These are phyloP conservation scores for Steinernema hermaphroditum DNA, from an alignment of 2,888 invertebrate genomes.

Conservation along the genomic window DNA sequence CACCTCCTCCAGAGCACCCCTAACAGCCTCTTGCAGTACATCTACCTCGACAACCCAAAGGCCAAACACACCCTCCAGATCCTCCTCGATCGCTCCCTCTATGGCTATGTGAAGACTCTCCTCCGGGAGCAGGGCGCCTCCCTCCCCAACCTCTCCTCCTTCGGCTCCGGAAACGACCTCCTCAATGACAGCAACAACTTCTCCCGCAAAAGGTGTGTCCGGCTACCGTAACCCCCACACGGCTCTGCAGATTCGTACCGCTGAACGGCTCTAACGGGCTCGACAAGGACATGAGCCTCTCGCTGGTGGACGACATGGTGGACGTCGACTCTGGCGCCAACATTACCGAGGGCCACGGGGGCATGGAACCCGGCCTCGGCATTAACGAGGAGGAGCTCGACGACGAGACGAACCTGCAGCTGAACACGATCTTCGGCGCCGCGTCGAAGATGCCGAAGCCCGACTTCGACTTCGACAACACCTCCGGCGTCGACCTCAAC, in stretches of 20 bases:
- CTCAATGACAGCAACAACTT: background rate
- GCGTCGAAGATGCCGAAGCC: constrained; percentile 31
- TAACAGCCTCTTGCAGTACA: constrained; percentile 51
- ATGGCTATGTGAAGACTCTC: constrained; percentile 21
- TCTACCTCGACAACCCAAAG: constrained; percentile 61
- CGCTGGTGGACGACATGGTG: constrained; percentile 53
- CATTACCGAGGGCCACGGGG: constrained; percentile 36
- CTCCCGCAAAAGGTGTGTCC: constrained; percentile 3
- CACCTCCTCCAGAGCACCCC: constrained; percentile 2
- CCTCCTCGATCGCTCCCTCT: constrained; percentile 58
- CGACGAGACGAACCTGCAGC: constrained; percentile 37
- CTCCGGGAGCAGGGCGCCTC: constrained; percentile 1
- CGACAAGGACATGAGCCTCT: constrained; percentile 11
- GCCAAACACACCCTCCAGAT: constrained; percentile 61
- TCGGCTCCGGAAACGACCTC: background rate
- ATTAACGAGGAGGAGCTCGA: constrained; percentile 35
- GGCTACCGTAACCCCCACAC: background rate
- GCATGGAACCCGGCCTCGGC: background rate
- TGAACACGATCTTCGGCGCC: constrained; percentile 38
- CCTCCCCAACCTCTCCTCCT: background rate
- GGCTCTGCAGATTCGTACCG: background rate
- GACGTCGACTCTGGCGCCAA: constrained; percentile 50
- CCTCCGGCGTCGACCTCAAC: constrained; percentile 1
- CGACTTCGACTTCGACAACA: constrained; percentile 30
- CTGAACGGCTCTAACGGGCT: constrained; percentile 1